Evolutionary conservation across 1,140 invertebrate species (phyloP), one percentile per base, ranked within the genome.

Genomic region (Drosophila micromelanica): DNA sequence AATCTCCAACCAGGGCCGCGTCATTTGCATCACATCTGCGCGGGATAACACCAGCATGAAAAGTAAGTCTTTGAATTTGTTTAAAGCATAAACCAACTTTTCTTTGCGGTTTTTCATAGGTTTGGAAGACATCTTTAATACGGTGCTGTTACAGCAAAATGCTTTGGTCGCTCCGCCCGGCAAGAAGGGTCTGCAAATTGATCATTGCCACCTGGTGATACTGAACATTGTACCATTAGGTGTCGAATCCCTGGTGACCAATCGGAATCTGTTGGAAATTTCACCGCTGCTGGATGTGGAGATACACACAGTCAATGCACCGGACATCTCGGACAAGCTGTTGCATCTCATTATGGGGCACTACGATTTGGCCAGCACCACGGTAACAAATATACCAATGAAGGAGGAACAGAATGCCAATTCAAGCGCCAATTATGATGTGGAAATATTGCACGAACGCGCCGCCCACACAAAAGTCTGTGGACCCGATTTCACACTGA

Each of bases 361-460:
- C 92, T 99, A 98, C 85, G 95, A 97, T 90, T 93, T 99, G n/a
- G 96, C 97, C 1, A 98, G 96, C 56, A 99, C 98, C 11, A 99
- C 98, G 1, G 98, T 99, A 0, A 99, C 98, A 23, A 98, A 98
- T 30, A 99, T 99, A 85, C 98, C 98, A 4, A 99, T 99, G 98
- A 99, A 99, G 71, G 98, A 99, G 93, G 98, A 99, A 93, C 98
- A 99, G 93, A 99, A 99, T 93, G 98, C 98, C 1, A 98, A 96
- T 92, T 98, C 98, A 0, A 99, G 98, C 51, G 97, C 98, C 1
- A 99, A 99, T 93, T 99, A 99, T 91, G 98, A 99, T 92, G 98
- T 99, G 0, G 98, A 99, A 92, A 96, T 99, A 45, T 96, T 98
- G 75, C 98, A 99, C 92, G 95, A 96, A 0, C 94, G 95, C 2